A percentile compares a stretch with the other conserved stretches of the same genome.
These are phyloP conservation scores for Canis aureus DNA, from an alignment of 2,113 vertebrate species.

Conservation along the genomic window DNA sequence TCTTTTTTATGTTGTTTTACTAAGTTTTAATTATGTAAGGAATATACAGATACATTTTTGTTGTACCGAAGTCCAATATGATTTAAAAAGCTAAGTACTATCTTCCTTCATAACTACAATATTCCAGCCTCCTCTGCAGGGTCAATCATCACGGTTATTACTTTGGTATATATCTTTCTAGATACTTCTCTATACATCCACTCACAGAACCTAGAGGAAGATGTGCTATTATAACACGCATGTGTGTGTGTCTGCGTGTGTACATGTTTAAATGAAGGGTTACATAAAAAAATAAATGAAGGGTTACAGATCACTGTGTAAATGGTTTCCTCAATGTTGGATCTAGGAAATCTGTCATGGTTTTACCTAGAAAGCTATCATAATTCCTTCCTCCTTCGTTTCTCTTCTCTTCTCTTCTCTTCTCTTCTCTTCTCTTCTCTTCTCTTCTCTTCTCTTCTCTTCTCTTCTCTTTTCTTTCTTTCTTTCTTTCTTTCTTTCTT, in stretches of 20 bases:
- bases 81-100: neutral
- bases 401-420: too few relatives aligned
- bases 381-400: neutral
- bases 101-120: neutral
- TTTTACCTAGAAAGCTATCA: neutral
- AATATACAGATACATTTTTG: neutral
- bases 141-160: neutral
- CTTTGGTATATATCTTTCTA: neutral
- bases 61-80: neutral
- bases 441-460: neutral
- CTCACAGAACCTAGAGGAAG: neutral
- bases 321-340: neutral
- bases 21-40: neutral
- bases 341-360: neutral
- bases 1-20: neutral
- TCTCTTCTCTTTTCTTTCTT: too few relatives aligned
- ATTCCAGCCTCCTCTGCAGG: neutral
- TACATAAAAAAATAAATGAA: neutral
- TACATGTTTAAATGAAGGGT: neutral
- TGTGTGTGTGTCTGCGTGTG: too few relatives aligned
- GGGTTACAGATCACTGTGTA: neutral
- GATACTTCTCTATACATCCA: neutral
- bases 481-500: too few relatives aligned
- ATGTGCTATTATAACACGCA: accelerated
- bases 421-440: neutral